A percentile compares a stretch with the other conserved stretches of the same genome.
Conservation (phyloP, 2,797 vertebrate species). For the Spinibarbus caldwelli region DNA sequence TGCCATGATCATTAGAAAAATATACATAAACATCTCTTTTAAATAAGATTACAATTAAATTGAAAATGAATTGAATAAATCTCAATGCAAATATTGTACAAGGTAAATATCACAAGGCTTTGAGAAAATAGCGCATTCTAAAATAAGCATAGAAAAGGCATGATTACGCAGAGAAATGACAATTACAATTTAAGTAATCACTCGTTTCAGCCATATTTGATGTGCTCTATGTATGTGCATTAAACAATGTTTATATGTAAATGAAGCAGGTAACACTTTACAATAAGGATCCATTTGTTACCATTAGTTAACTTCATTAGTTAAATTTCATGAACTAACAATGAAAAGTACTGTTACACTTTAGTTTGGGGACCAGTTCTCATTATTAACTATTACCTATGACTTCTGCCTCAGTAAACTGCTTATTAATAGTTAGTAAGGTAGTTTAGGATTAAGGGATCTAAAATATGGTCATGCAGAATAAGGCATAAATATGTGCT, state of each 20-base stretch:
- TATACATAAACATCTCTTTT: not conserved
- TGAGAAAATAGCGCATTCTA: not conserved
- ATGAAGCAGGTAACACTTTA: not conserved
- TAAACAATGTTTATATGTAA: not conserved
- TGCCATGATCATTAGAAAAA: conserved; percentile 11
- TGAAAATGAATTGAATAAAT: not conserved
- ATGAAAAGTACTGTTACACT: too few species aligned
- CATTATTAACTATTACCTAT: not conserved
- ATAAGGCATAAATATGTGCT: not conserved
- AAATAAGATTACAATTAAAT: not conserved
- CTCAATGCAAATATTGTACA: not conserved
- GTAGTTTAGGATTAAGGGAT: not conserved
- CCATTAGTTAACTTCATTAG: too few species aligned
- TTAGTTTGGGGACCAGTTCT: not conserved
- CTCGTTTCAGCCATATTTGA: too few species aligned
- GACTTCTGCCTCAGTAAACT: not conserved
- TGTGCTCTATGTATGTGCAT: too few species aligned
- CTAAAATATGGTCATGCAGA: not conserved
- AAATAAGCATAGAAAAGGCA: not conserved
- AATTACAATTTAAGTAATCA: not conserved
- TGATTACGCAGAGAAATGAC: not conserved
- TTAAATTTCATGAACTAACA: too few species aligned
- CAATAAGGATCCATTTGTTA: too few species aligned
- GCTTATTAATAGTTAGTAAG: not conserved
- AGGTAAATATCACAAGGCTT: not conserved